phyloP scores from a whole-genome alignment of 1,140 invertebrate species.

The Drosophila aff. region DNA sequence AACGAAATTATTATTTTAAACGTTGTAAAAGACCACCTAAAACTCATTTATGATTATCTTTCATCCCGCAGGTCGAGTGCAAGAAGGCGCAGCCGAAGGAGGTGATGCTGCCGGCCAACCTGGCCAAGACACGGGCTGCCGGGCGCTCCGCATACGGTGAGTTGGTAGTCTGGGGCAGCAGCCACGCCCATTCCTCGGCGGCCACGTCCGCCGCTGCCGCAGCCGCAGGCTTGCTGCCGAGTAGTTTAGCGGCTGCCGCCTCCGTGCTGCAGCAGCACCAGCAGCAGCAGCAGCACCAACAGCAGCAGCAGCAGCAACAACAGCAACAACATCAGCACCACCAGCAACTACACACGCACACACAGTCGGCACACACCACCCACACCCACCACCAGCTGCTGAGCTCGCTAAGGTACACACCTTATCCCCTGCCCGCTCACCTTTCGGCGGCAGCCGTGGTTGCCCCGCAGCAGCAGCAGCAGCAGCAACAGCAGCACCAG shows the following conservation, averaged over 20 bases:
- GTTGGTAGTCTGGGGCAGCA: conserved; percentile 93
- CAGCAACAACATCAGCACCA: conserved; percentile 86
- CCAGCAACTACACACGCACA: conserved; percentile 75
- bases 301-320: conserved; percentile 84
- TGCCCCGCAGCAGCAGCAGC: conserved; percentile 70
- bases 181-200: conserved; percentile 79
- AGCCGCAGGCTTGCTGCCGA: conserved; percentile 86
- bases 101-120: conserved; percentile 98
- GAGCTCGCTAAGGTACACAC: conserved; percentile 85
- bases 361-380: conserved; percentile 85
- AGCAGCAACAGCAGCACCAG: conserved; percentile 63
- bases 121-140: conserved; percentile 96
- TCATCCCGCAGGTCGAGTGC: conserved; percentile 94
- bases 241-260: conserved; percentile 79
- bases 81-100: conserved; percentile 99
- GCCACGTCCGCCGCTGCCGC: conserved; percentile 85
- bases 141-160: conserved; percentile 97
- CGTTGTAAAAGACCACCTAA: no score
- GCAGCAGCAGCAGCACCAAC: conserved; percentile 81
- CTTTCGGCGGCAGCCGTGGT: conserved; percentile 85
- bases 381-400: conserved; percentile 64
- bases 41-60: not conserved
- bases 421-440: conserved; percentile 87
- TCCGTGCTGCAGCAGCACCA: conserved; percentile 69
- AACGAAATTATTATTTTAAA: not conserved